phyloP scores from a whole-genome alignment of 2,888 invertebrate genomes.

The Hydroisotoma schaefferi region DNA sequence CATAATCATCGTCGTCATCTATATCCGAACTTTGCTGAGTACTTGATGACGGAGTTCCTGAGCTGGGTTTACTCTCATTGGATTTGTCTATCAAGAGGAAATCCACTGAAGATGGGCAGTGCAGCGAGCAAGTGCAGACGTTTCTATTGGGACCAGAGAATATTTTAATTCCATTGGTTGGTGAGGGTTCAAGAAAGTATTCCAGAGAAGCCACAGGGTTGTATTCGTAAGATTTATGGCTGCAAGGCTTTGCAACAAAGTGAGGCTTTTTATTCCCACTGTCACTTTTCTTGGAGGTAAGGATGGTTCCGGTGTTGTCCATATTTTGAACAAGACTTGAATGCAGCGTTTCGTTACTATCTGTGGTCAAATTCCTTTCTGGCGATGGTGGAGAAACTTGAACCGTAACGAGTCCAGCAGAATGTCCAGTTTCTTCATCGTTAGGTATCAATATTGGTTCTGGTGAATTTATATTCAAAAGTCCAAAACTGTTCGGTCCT shows the following conservation, averaged over 20 bases:
- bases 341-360: not conserved
- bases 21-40: slow-evolving; percentile 46
- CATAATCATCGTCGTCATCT: slow-evolving; percentile 49
- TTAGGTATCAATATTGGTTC: too few relatives aligned
- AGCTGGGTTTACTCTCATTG: not conserved
- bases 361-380: too few relatives aligned
- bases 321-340: not conserved
- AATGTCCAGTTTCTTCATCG: too few relatives aligned
- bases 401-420: too few relatives aligned
- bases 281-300: not conserved
- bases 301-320: not conserved
- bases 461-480: not conserved
- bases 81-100: slow-evolving; percentile 8
- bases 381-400: too few relatives aligned
- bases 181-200: slow-evolving; percentile 19
- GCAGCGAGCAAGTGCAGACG: slow-evolving; percentile 19
- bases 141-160: slow-evolving; percentile 26
- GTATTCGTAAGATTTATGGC: slow-evolving; percentile 13
- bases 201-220: slow-evolving; percentile 17
- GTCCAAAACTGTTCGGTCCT: not conserved
- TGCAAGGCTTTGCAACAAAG: slow-evolving; percentile 8
- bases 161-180: slow-evolving; percentile 23
- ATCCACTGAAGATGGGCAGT: slow-evolving; percentile 16
- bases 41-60: slow-evolving; percentile 24
- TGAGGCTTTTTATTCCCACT: slow-evolving; percentile 6